A percentile compares a stretch with the other conserved stretches of the same genome.
Conservation (phyloP, 2,888 invertebrate species). For the Podotricha telesiphe region DNA sequence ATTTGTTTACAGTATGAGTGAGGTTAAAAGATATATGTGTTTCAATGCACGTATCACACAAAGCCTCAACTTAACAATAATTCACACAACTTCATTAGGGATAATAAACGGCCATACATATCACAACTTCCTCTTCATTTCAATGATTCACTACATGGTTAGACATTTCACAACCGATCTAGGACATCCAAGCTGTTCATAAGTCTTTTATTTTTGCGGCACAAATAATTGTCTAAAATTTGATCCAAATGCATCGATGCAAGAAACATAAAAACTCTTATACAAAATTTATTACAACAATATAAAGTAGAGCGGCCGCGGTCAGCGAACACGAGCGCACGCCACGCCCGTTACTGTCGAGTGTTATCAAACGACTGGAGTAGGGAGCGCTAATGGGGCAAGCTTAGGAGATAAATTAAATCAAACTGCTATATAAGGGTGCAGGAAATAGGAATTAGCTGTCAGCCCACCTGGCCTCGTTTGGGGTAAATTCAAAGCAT, state of each 20-base stretch:
- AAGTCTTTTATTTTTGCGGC: conserved; percentile 32
- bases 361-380: conserved; percentile 64
- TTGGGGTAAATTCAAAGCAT: conserved; percentile 45
- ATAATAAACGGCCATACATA: conserved; percentile 50
- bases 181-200: conserved; percentile 36
- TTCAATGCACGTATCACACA: conserved; percentile 37
- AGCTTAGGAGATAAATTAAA: conserved; percentile 75
- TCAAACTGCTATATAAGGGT: conserved; percentile 70
- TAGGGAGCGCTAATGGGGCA: conserved; percentile 73
- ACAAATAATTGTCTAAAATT: conserved; percentile 4
- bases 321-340: conserved; percentile 51
- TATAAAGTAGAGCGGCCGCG: conserved; percentile 28
- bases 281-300: conserved; percentile 29
- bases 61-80: conserved; percentile 41
- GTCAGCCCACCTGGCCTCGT: conserved; percentile 48
- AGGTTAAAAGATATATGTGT: conserved; percentile 38
- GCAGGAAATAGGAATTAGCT: conserved; percentile 72
- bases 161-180: conserved; percentile 41
- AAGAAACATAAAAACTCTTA: conserved; percentile 7
- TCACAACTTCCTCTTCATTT: conserved; percentile 61
- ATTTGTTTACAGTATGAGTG: conserved; percentile 22
- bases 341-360: conserved; percentile 61
- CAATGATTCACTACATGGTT: conserved; percentile 60
- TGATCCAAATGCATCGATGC: conserved; percentile 22
- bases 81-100: conserved; percentile 43